phyloP scores from a whole-genome alignment of 2,113 vertebrate genomes.

The Sylvilagus bachmani region DNA sequence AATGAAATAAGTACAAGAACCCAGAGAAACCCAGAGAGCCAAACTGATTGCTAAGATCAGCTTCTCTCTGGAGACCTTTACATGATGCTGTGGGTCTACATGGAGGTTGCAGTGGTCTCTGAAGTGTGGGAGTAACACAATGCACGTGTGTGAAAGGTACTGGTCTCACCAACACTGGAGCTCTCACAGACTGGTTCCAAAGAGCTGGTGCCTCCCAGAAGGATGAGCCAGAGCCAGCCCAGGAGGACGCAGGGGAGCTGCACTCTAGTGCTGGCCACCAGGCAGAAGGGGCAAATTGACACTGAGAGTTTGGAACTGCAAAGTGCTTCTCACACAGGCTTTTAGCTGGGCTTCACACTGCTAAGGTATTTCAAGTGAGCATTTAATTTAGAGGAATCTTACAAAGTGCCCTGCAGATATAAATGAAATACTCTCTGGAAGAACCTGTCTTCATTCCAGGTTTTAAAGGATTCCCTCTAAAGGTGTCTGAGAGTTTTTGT shows the following conservation, averaged over 20 bases:
- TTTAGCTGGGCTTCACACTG: not conserved
- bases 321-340: not conserved
- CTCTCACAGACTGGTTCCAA: not conserved
- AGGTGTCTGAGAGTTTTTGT: not conserved
- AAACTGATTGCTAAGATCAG: not conserved
- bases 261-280: not conserved
- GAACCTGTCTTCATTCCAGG: not conserved
- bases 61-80: not conserved
- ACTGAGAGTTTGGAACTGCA: not conserved
- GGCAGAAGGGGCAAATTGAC: not conserved
- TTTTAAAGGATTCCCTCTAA: not conserved
- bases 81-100: not conserved
- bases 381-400: constrained; percentile 1
- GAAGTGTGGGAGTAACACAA: too few species aligned
- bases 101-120: too few species aligned
- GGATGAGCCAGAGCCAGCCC: not conserved
- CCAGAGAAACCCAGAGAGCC: not conserved
- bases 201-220: not conserved
- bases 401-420: not conserved
- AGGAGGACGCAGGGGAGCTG: not conserved
- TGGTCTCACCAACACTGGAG: too few species aligned
- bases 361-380: not conserved
- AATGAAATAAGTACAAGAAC: not conserved
- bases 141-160: too few species aligned
- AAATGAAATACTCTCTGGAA: not conserved